phyloP scores from a whole-genome alignment of 1,140 invertebrate genomes.

The Myzus persicae region DNA sequence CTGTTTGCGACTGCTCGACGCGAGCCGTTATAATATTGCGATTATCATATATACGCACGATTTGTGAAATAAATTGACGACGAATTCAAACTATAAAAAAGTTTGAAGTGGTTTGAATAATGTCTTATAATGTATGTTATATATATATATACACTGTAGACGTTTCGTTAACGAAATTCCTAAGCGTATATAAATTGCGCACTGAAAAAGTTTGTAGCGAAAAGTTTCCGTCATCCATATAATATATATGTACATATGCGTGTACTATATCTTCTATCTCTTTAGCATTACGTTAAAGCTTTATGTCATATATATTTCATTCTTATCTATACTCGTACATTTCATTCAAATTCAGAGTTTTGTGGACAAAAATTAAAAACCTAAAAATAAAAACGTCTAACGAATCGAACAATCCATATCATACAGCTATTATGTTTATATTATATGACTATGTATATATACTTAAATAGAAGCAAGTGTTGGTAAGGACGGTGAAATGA shows the following conservation, averaged over 20 bases:
- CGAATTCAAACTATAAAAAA: conserved; percentile 25
- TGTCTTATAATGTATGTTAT: neutral
- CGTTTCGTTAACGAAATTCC: neutral
- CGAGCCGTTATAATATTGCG: neutral
- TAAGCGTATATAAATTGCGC: neutral
- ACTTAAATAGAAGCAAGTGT: too few species aligned
- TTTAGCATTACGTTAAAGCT: neutral
- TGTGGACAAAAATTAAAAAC: neutral
- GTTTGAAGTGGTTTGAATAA: conserved; percentile 5
- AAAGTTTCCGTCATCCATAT: neutral
- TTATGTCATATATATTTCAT: neutral
- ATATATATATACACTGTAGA: neutral
- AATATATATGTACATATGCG: neutral
- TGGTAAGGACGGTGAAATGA: too few species aligned
- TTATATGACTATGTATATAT: too few species aligned
- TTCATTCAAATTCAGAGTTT: neutral
- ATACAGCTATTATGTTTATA: too few species aligned
- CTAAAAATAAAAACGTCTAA: neutral
- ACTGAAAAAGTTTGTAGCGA: neutral
- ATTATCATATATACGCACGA: neutral
- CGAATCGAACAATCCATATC: neutral
- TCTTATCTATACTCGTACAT: neutral
- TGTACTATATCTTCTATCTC: neutral
- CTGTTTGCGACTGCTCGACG: neutral
- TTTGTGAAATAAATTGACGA: neutral